Conservation (phyloP, 2,113 vertebrate genomes). For the Nanger granti region DNA sequence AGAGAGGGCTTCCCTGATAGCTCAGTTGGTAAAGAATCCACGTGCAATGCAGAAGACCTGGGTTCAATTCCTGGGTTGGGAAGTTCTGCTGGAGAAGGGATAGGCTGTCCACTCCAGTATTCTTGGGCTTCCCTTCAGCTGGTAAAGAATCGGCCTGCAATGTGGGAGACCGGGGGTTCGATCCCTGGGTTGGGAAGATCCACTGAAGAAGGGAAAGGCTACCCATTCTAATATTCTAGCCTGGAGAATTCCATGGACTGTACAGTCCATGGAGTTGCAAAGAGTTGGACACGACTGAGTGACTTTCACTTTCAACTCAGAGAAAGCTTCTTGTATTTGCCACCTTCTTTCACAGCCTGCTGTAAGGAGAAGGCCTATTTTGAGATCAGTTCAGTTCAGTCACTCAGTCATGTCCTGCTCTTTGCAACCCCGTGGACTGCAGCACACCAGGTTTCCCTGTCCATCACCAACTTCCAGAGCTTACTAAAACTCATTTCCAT, state of each 20-base stretch:
- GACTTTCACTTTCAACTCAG: background rate
- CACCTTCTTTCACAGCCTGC: background rate
- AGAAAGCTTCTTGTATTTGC: background rate
- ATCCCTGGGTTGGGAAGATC: background rate
- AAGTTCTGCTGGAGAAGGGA: background rate
- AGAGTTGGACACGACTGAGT: background rate
- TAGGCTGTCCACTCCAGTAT: background rate
- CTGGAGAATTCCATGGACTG: background rate
- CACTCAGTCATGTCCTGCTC: background rate
- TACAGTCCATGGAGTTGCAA: background rate
- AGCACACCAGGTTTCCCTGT: background rate
- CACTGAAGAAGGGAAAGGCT: background rate
- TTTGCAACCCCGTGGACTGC: background rate
- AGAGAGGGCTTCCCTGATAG: background rate
- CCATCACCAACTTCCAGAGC: background rate
- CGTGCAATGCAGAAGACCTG: background rate
- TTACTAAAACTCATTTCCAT: background rate
- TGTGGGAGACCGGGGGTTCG: background rate
- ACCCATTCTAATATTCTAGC: background rate
- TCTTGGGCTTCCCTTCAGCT: background rate
- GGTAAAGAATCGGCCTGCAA: background rate
- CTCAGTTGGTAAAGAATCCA: background rate
- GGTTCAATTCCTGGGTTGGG: background rate
- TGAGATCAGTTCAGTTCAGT: background rate
- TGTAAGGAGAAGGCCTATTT: constrained; percentile 2